A percentile compares a stretch with the other conserved stretches of the same genome.
Evolutionary conservation across 2,888 invertebrate species (phyloP).

Genomic region (Drosophila yooni): DNA sequence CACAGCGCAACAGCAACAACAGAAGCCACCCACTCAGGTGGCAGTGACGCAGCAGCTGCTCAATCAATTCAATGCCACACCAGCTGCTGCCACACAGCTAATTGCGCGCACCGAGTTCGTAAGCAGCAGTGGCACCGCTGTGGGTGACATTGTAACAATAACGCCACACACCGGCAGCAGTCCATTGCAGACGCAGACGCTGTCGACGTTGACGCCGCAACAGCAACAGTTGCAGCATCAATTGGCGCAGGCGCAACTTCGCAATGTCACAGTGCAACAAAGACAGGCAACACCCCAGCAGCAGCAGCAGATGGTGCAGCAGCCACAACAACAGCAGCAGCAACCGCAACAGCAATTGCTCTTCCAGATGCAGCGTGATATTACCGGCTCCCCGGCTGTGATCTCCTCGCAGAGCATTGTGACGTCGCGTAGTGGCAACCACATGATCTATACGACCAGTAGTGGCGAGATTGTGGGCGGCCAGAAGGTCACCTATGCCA

Average conservation of each 20-base stretch:
- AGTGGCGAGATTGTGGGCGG: constrained; percentile 72
- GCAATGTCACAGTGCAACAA: constrained; percentile 78
- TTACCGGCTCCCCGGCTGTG: constrained; percentile 60
- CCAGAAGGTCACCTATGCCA: constrained; percentile 82
- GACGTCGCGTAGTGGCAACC: constrained; percentile 78
- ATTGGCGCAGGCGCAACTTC: constrained; percentile 75
- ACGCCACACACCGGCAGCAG: constrained; percentile 66
- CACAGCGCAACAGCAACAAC: constrained; percentile 49
- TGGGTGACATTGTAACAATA: constrained; percentile 68
- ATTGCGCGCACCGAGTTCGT: constrained; percentile 64
- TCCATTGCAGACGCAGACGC: constrained; percentile 55
- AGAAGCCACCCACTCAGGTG: constrained; percentile 30
- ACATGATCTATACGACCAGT: constrained; percentile 82
- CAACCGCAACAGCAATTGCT: constrained; percentile 75
- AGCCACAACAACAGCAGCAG: constrained; percentile 60
- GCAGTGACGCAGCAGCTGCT: constrained; percentile 55
- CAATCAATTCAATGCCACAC: constrained; percentile 53
- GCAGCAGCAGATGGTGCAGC: constrained; percentile 59
- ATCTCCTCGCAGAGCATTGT: constrained; percentile 53
- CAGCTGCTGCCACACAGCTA: constrained; percentile 54
- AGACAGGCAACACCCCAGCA: constrained; percentile 66
- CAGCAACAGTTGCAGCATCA: constrained; percentile 76
- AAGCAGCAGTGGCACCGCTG: constrained; percentile 56
- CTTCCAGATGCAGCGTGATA: constrained; percentile 81
- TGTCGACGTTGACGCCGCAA: constrained; percentile 65